A percentile compares a stretch with the other conserved stretches of the same genome.
Conservation (phyloP, 1,140 invertebrate genomes). For the Caenorhabditis tropicalis region DNA sequence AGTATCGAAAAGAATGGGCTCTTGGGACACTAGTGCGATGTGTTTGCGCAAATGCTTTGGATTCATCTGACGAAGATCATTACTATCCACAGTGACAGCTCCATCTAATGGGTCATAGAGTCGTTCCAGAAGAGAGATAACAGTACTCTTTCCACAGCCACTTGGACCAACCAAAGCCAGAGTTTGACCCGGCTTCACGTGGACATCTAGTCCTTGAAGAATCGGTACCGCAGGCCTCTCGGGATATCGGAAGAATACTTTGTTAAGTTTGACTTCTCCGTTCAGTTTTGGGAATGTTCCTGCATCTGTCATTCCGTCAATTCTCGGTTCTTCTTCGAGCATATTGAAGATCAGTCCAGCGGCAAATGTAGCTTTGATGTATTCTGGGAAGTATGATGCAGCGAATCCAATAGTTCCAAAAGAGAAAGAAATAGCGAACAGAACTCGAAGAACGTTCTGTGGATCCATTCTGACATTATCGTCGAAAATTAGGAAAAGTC, state of each 20-base stretch:
- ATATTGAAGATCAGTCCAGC: conserved; percentile 73
- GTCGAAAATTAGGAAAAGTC: conserved; percentile 72
- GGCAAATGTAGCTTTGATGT: conserved; percentile 73
- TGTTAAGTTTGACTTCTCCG: conserved; percentile 71
- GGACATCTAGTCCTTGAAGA: conserved; percentile 71
- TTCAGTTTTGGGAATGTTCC: conserved; percentile 49
- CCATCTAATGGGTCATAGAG: conserved; percentile 83
- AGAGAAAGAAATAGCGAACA: conserved; percentile 69
- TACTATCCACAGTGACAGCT: conserved; percentile 54
- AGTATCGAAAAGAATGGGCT: conserved; percentile 73
- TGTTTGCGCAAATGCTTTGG: conserved; percentile 54
- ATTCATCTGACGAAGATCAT: conserved; percentile 52
- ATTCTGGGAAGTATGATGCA: conserved; percentile 73
- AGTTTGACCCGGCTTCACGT: conserved; percentile 80
- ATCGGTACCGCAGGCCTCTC: conserved; percentile 75
- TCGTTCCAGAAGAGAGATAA: conserved; percentile 81
- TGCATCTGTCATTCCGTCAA: conserved; percentile 70
- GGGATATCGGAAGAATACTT: conserved; percentile 73
- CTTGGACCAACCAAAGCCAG: conserved; percentile 86
- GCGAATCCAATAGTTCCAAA: conserved; percentile 70
- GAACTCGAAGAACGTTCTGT: conserved; percentile 67
- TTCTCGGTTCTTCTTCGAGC: conserved; percentile 69
- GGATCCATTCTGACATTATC: conserved; percentile 61
- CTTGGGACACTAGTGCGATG: conserved; percentile 62
- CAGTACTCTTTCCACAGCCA: conserved; percentile 87